These are phyloP conservation scores for Drosophila longiperda DNA, from an alignment of 2,888 invertebrate genomes.

Conservation along the genomic window DNA sequence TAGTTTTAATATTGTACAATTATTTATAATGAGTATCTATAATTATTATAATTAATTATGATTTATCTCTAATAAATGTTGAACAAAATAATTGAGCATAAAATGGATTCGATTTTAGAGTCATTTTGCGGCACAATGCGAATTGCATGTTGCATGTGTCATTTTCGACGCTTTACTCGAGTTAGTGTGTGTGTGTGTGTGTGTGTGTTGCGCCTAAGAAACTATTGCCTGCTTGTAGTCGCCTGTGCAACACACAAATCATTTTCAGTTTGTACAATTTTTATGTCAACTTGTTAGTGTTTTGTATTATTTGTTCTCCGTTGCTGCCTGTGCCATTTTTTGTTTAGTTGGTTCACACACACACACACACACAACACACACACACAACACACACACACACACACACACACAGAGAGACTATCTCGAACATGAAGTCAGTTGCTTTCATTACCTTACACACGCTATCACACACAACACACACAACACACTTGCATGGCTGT, in stretches of 20 bases:
- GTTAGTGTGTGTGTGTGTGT: not conserved
- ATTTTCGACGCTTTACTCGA: conserved; percentile 44
- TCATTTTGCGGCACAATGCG: conserved; percentile 17
- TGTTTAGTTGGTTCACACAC: conserved; percentile 55
- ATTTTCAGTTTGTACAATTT: conserved; percentile 78
- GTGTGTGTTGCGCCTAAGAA: not conserved
- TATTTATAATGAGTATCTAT: not conserved
- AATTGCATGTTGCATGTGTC: conserved; percentile 45
- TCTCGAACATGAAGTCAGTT: conserved; percentile 13
- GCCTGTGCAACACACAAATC: conserved; percentile 63
- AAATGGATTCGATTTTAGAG: not conserved
- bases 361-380: conserved; percentile 18
- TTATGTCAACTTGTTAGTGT: conserved; percentile 66
- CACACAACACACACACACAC: conserved; percentile 15
- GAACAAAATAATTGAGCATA: not conserved
- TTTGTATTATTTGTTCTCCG: not conserved
- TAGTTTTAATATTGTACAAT: not conserved
- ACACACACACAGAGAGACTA: conserved; percentile 16
- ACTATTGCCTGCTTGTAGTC: conserved; percentile 14
- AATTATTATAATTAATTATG: not conserved
- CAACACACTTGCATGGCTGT: conserved; percentile 56
- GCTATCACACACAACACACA: conserved; percentile 20
- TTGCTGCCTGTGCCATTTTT: conserved; percentile 58
- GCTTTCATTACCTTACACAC: conserved; percentile 9
- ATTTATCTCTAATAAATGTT: not conserved